A percentile compares a stretch with the other conserved stretches of the same genome.
Conservation (phyloP, 2,797 vertebrate species). For the Lycodopsis pacificus region DNA sequence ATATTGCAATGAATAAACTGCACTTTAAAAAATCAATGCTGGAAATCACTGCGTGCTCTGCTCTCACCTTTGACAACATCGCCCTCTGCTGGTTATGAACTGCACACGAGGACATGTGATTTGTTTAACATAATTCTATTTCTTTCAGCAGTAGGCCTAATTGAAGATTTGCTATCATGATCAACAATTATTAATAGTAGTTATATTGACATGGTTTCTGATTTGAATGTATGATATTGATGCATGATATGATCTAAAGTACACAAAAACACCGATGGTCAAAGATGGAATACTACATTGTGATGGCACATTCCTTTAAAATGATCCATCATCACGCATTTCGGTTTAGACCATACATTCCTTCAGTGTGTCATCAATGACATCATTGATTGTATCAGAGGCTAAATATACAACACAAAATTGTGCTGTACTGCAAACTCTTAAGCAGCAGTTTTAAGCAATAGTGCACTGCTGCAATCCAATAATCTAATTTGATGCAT, state of each 20-base stretch:
- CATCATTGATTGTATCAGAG: not conserved
- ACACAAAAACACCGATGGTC: not conserved
- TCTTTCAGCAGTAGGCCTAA: not conserved
- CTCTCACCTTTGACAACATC: conserved; percentile 61
- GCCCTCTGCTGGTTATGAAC: conserved; percentile 69
- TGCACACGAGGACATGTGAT: not conserved
- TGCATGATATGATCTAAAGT: not conserved
- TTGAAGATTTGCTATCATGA: not conserved
- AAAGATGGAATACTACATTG: not conserved
- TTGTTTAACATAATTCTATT: not conserved
- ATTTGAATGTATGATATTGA: not conserved
- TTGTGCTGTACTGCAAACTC: conserved; percentile 11
- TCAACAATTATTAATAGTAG: conserved; percentile 2
- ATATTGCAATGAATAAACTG: not conserved
- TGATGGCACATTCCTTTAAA: not conserved
- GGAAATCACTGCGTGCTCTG: not conserved
- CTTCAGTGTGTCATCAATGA: not conserved
- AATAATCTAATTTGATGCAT: conserved; percentile 23
- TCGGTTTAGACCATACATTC: not conserved
- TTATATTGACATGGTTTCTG: not conserved
- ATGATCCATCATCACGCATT: not conserved
- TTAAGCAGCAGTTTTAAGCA: conserved; percentile 7
- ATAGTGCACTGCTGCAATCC: conserved; percentile 16
- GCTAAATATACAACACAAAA: not conserved
- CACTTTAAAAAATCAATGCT: not conserved